phyloP scores from a whole-genome alignment of 1,140 invertebrate species.

The Cotesia vestalis region DNA sequence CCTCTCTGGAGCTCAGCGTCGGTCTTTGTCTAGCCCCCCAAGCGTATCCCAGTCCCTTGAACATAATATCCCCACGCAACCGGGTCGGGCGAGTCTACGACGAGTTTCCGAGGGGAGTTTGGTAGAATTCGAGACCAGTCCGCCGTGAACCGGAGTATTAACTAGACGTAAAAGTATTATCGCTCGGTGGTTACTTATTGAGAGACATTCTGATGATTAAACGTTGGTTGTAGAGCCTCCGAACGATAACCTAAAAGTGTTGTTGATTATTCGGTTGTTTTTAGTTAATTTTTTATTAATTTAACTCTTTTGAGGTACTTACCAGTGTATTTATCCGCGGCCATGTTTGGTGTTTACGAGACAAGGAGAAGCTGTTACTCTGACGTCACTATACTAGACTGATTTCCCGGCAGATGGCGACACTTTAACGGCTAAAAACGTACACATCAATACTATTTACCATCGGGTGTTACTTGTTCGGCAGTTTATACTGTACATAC shows the following conservation, averaged over 20 bases:
- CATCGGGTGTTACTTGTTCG: slow-evolving; percentile 4
- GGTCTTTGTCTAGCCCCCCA: slow-evolving; percentile 39
- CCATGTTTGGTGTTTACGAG: slow-evolving; percentile 67
- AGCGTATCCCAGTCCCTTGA: slow-evolving; percentile 20
- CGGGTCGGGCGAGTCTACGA: slow-evolving; percentile 64
- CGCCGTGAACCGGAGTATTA: slow-evolving; percentile 63
- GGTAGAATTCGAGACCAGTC: slow-evolving; percentile 61
- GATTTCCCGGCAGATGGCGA: slow-evolving; percentile 51
- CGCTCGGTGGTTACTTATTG: neutral
- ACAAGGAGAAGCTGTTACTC: slow-evolving; percentile 55
- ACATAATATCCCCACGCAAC: slow-evolving; percentile 36
- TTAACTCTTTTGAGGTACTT: no score
- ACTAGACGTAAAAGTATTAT: slow-evolving; percentile 51
- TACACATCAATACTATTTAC: neutral
- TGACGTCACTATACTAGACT: slow-evolving; percentile 56
- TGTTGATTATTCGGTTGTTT: no score
- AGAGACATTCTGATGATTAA: neutral
- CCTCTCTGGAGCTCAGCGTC: slow-evolving; percentile 40
- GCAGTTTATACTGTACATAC: neutral
- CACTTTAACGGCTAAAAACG: slow-evolving; percentile 15
- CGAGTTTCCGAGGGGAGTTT: slow-evolving; percentile 57
- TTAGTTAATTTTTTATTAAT: no score
- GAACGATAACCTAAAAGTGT: no score
- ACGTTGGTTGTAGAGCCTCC: neutral
- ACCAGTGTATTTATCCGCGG: slow-evolving; percentile 38